Evolutionary conservation across 2,113 vertebrate genomes (phyloP), one percentile per base, ranked within the genome.

Genomic region (Pampusana beccarii): DNA sequence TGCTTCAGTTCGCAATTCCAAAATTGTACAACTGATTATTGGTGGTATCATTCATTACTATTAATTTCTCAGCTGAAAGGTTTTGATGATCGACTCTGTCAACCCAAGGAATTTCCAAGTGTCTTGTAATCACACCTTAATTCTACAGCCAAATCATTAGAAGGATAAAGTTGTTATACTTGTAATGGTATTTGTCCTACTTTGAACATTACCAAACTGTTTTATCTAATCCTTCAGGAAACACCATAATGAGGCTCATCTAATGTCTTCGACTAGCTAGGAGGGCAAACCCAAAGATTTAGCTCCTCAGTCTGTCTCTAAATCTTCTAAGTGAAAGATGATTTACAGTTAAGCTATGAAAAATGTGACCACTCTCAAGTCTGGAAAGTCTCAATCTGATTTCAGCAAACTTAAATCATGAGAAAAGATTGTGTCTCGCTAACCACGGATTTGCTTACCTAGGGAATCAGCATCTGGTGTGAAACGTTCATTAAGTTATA

Each of bases 331-430:
- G 97, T 97, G 98, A 98, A 98, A 98, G 97, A 98, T 98, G 98
- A 99, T 99, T 99, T 99, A 98, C 97, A 97, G 98, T 97, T 98
- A 97, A 98, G 98, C 98, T 98, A 98, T 94, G 92, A 98, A 98
- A 98, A 98, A 98, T 97, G 98, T 96, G 98, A 98, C 93, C 97
- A 93, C 95, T 95, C 97, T 96, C 96, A 96, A 97, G 98, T 97
- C 85, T 98, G 98, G 97, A 97, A 98, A 97, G 96, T 93, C 97
- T 97, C 98, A 97, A 85, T 65, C 88, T 96, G 96, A 95, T 97
- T 95, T 92, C 80, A 90, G 93, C 83, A 64, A 64, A 97, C 92
- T 96, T 97, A 97, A 98, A 96, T 97, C 97, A 97, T 11, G 6
- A 93, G 82, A 64, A 96, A 92, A 93, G 91, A 65, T 78, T 95